Base-by-base conservation (phyloP, 35 echinoderm and acorn worm genomes). In the Anneissia japonica region DNA sequence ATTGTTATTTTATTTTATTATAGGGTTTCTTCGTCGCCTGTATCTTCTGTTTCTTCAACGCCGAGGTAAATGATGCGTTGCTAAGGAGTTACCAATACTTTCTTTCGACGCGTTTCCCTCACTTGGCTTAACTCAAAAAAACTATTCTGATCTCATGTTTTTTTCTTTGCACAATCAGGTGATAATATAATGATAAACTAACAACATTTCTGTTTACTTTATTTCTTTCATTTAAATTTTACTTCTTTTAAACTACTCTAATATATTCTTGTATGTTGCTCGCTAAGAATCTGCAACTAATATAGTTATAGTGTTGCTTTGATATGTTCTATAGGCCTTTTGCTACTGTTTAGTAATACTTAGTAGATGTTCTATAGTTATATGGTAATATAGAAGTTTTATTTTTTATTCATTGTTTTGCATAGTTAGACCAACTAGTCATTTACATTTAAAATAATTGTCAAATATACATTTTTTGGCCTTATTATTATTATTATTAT, bases 31-130 rank as follows among this genome's bases (percentile, higher is more conserved):
- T 91, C 84, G 96, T 99, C 28, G 96, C 96, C 45, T 99, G 96
- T 84, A 99, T 99, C 30, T 99, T 94, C 87, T 99, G 96, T 84
- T 99, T 99, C 79, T 99, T 99, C 86, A 99, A 99, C 89, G 96
- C 92, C 76, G 96, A 99, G 96, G 96, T 99, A 99, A 99, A 94
- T 89, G 79, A 89, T 88, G 89, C 76, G 75, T 73, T 99, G 75
- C 89, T 88, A 87, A 93, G 96, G 80, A 79, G 87, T 76, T 74
- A 94, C 45, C 82, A 81, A 89, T 94, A 99, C 84, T 86, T 99
- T 84, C 83, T 86, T 56, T 79, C 90, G 92, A 85, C 89, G 35
- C 96, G 94, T 77, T 84, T 91, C 96, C 90, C 86, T 91, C 80
- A 51, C 77, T 83, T 86, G 74, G 77, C 51, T 35, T 79, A 84